Base-by-base conservation (phyloP, 1,140 invertebrate genomes). In the Xylocopa sonorina region DNA sequence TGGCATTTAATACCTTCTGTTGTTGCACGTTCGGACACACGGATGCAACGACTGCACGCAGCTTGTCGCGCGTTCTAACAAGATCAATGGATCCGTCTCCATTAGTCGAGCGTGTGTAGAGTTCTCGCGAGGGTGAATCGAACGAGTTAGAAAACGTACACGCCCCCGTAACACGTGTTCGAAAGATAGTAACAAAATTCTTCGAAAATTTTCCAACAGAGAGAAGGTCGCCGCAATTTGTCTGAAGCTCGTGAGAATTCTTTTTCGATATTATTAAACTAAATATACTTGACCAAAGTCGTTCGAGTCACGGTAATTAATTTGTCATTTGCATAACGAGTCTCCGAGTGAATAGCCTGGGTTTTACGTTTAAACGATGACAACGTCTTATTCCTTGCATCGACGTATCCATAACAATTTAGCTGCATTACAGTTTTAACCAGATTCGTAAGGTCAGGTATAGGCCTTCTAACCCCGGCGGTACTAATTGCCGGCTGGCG, bases 21-120 rank as follows among this genome's bases (percentile, higher is more conserved):
- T 80, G 75, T 78, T 78, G 68, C 53, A 81, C 55, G 51, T 74
- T 76, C 60, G 50, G 51, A 41, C 64, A 57, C 73, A 63, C n/a
- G n/a, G n/a, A 86, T 64, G 80, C 71, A 73, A 64, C 50, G 72
- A 64, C 67, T 66, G 62, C 79, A 72, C 38, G 53, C 60, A 50
- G 63, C 43, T 27, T 29, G 48, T 74, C 38, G 57, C 62, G 66
- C 43, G 64, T 68, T 79, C 69, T 73, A 85, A 88, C 85, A 76
- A 84, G 86, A 87, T 89, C 88, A 89, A 89, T 87, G 85, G 88
- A 89, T 80, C 87, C 81, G 74, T 85, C 81, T 79, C 82, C 78
- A 85, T 73, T 60, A 64, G 80, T 85, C 83, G 86, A 86, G 5
- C 29, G 18, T 55, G 24, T 53, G n/a, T 34, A 60, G 69, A 58